Conservation (phyloP, 2,888 invertebrate species). For the Encarsia formosa region DNA sequence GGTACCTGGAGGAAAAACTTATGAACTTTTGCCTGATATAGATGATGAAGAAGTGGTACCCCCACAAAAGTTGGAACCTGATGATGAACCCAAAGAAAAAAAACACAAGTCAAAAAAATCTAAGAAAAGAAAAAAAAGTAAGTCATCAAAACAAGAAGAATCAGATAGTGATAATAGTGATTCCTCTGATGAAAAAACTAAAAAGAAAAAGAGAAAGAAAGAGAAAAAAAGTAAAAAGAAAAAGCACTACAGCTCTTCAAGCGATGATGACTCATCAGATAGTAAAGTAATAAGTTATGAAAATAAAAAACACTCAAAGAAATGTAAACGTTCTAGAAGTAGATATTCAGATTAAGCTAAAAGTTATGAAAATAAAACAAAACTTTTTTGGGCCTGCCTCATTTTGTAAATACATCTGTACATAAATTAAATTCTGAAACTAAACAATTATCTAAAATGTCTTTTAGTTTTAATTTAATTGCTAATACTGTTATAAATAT, state of each 20-base stretch:
- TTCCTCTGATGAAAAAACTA: constrained; percentile 30
- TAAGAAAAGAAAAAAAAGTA: constrained; percentile 44
- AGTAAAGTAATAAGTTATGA: constrained; percentile 31
- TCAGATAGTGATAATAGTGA: constrained; percentile 29
- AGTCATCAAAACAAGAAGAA: constrained; percentile 32
- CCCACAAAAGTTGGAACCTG: neutral
- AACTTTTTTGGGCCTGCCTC: too few relatives aligned
- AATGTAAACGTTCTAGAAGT: constrained; percentile 43
- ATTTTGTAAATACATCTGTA: neutral
- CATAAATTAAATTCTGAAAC: neutral
- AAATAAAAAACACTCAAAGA: constrained; percentile 38
- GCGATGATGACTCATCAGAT: constrained; percentile 32
- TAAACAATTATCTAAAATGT: too few relatives aligned
- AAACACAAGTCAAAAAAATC: constrained; percentile 40
- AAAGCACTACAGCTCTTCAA: constrained; percentile 32
- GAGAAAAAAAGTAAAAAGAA: constrained; percentile 36
- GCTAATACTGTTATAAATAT: too few relatives aligned
- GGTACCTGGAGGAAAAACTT: constrained; percentile 48
- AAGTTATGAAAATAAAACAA: neutral
- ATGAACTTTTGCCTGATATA: constrained; percentile 48
- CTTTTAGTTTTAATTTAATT: too few relatives aligned
- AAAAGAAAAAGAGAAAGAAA: constrained; percentile 38
- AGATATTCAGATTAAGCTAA: constrained; percentile 33
- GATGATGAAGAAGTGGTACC: constrained; percentile 30
- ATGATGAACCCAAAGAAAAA: constrained; percentile 32